phyloP scores from a whole-genome alignment of 2,888 invertebrate genomes.

The Entomobrya proxima region DNA sequence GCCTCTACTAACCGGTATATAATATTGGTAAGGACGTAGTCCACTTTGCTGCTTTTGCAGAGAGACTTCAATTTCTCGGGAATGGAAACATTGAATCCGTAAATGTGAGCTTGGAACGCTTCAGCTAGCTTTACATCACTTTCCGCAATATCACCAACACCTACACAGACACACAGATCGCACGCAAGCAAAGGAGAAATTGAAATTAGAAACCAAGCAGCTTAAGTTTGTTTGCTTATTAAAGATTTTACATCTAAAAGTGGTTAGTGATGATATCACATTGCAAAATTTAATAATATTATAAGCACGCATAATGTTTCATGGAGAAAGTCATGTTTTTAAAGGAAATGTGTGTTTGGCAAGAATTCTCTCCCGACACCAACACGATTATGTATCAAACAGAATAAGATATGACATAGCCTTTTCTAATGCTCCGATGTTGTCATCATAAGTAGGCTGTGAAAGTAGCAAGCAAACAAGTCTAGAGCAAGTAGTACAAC shows the following conservation, averaged over 20 bases:
- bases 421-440: not conserved
- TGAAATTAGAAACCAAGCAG: conserved; percentile 4
- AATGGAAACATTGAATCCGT: conserved; percentile 89
- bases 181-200: not conserved
- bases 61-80: conserved; percentile 78
- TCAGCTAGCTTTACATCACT: conserved; percentile 90
- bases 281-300: not conserved
- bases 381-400: not conserved
- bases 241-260: not conserved
- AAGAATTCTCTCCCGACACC: not conserved
- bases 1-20: conserved; percentile 96
- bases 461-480: too few relatives aligned
- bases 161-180: not conserved
- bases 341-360: not conserved
- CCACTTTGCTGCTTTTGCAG: conserved; percentile 81
- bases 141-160: conserved; percentile 89
- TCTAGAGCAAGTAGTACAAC: not conserved
- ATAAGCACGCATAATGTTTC: not conserved
- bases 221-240: not conserved
- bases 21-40: conserved; percentile 87
- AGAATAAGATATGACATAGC: not conserved
- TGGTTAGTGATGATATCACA: not conserved
- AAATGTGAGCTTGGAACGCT: conserved; percentile 87
- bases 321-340: not conserved
- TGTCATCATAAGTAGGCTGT: not conserved